These are phyloP conservation scores for Rhineura floridana DNA, from an alignment of 2,113 vertebrate species.

Conservation along the genomic window DNA sequence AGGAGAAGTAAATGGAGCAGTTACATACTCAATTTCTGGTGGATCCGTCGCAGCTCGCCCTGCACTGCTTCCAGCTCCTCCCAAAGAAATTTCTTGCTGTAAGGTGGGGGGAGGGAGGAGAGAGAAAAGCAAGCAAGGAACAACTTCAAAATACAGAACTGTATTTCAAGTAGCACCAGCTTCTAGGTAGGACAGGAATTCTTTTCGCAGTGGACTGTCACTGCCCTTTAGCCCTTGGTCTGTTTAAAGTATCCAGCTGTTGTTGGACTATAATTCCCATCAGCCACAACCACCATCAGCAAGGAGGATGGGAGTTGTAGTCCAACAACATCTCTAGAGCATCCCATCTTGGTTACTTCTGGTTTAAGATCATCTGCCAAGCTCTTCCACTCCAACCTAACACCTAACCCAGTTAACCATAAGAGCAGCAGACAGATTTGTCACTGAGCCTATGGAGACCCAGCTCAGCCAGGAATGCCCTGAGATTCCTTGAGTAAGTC, in stretches of 20 bases:
- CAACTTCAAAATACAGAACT: neutral
- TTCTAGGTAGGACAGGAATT: too few relatives aligned
- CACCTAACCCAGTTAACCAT: neutral
- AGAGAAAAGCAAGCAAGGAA: neutral
- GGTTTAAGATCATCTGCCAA: neutral
- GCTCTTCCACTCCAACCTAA: neutral
- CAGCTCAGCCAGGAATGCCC: neutral
- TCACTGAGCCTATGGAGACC: neutral
- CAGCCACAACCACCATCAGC: too few relatives aligned
- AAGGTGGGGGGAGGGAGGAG: too few relatives aligned
- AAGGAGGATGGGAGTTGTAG: too few relatives aligned
- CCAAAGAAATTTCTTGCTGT: slow-evolving; percentile 61
- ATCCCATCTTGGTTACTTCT: too few relatives aligned
- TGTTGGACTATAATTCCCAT: too few relatives aligned
- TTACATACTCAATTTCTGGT: slow-evolving; percentile 68
- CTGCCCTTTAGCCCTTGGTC: neutral
- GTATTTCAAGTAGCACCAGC: neutral
- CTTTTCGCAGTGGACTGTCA: neutral
- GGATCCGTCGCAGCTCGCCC: slow-evolving; percentile 67
- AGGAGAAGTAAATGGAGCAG: neutral
- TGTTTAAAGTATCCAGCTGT: too few relatives aligned
- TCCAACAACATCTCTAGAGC: too few relatives aligned
- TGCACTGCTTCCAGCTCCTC: slow-evolving; percentile 69
- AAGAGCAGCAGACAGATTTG: neutral
- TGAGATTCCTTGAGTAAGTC: neutral